Percentiles rank a stretch among this genome's conserved stretches.
These are phyloP conservation scores for Sternarchorhynchus goeldii DNA, from an alignment of 2,797 vertebrate genomes.

Conservation along the genomic window DNA sequence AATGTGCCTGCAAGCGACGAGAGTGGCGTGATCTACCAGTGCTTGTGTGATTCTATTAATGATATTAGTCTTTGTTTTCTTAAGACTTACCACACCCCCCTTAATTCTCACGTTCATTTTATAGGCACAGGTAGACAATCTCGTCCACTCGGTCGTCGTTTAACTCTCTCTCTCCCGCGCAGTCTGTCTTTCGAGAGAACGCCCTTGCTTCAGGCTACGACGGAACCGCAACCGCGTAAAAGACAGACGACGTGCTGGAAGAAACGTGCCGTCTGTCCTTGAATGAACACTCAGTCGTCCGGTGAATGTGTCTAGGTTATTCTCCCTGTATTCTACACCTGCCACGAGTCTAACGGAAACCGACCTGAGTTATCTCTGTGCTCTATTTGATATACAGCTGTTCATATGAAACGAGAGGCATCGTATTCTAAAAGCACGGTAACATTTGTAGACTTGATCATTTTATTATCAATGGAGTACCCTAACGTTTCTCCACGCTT, in stretches of 20 bases:
- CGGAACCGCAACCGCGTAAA: slow-evolving; percentile 34
- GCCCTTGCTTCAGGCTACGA: slow-evolving; percentile 48
- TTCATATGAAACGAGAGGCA: slow-evolving; percentile 20
- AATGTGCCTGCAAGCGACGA: slow-evolving; percentile 4
- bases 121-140: not conserved
- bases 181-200: slow-evolving; percentile 30
- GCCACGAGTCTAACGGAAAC: slow-evolving; percentile 29
- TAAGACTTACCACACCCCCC: not conserved
- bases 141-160: slow-evolving; percentile 3
- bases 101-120: slow-evolving; percentile 1
- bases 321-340: slow-evolving; percentile 46
- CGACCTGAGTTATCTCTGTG: slow-evolving; percentile 14
- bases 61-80: slow-evolving; percentile 8
- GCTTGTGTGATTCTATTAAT: not conserved
- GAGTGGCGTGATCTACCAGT: not conserved
- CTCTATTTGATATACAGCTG: slow-evolving; percentile 32
- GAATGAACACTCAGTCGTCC: slow-evolving; percentile 47
- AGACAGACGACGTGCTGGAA: slow-evolving; percentile 38
- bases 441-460: not conserved
- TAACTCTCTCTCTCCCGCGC: not conserved
- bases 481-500: not conserved
- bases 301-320: slow-evolving; percentile 47
- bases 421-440: slow-evolving; percentile 15
- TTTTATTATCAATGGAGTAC: not conserved
- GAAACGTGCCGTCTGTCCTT: slow-evolving; percentile 53